A percentile compares a stretch with the other conserved stretches of the same genome.
Conservation (phyloP, 2,113 vertebrate genomes). For the Centropus bengalensis region DNA sequence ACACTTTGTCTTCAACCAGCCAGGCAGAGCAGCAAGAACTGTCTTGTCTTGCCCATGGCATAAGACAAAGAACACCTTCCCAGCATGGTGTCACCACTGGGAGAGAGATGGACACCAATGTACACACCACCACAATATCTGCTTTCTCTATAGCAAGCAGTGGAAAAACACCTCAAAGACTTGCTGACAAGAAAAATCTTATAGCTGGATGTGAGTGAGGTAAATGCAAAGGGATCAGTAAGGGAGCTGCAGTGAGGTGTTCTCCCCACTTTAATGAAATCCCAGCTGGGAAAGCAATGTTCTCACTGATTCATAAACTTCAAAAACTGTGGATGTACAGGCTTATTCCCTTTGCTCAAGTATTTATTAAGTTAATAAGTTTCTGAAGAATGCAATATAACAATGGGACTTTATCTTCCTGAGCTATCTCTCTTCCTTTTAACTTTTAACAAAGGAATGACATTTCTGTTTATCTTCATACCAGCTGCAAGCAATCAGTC, state of each 20-base stretch:
- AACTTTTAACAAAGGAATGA: neutral
- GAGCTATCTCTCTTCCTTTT: neutral
- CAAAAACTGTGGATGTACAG: neutral
- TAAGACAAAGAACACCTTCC: rapidly evolving
- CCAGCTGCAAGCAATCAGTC: neutral
- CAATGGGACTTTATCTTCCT: conserved; percentile 20
- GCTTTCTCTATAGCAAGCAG: neutral
- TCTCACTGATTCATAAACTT: neutral
- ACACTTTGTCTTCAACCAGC: neutral
- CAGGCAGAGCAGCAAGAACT: conserved; percentile 1
- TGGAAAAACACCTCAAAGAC: neutral
- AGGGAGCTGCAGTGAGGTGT: neutral
- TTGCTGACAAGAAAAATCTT: neutral
- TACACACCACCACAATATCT: rapidly evolving
- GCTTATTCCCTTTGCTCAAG: neutral
- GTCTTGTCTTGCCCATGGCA: neutral
- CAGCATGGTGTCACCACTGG: rapidly evolving
- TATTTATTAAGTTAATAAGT: conserved; percentile 19
- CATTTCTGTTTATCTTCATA: neutral
- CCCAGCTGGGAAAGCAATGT: neutral
- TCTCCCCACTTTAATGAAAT: conserved; percentile 16
- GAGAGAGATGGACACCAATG: neutral
- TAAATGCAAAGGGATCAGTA: conserved; percentile 6
- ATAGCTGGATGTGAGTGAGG: neutral
- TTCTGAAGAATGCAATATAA: neutral